Evolutionary conservation across 2,797 vertebrate genomes (phyloP).

Genomic region (Sciurus vulgaris): DNA sequence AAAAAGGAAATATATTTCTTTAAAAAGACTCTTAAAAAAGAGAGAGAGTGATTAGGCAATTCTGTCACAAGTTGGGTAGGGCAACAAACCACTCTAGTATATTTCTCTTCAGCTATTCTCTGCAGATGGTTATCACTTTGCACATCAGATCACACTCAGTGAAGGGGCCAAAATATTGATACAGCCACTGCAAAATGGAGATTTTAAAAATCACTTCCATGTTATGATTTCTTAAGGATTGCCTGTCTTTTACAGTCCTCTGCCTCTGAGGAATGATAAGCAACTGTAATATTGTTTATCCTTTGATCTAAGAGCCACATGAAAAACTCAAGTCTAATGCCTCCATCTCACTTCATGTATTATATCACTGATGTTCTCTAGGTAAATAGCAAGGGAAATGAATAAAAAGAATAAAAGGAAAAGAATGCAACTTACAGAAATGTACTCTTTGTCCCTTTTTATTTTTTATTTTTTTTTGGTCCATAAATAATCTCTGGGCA

Average conservation of each 20-base stretch:
- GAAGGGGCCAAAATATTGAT: background rate
- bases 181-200: background rate
- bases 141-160: background rate
- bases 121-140: background rate
- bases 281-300: background rate
- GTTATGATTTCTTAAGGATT: slow-evolving; percentile 19
- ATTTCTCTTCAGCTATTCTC: background rate
- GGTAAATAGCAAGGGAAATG: background rate
- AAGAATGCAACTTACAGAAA: slow-evolving; percentile 42
- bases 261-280: background rate
- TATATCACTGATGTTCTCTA: background rate
- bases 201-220: slow-evolving; percentile 26
- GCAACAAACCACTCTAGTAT: background rate
- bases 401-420: background rate
- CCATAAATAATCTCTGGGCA: slow-evolving; percentile 68
- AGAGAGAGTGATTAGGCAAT: background rate
- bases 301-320: slow-evolving; percentile 29
- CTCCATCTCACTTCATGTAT: background rate
- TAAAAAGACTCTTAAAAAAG: slow-evolving; percentile 27
- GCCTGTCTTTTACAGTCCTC: background rate
- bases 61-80: background rate
- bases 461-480: background rate
- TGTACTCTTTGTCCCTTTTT: background rate
- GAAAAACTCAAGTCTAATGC: background rate
- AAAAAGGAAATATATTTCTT: background rate